phyloP scores from a whole-genome alignment of 2,888 invertebrate species.

The Athalia rosae region DNA sequence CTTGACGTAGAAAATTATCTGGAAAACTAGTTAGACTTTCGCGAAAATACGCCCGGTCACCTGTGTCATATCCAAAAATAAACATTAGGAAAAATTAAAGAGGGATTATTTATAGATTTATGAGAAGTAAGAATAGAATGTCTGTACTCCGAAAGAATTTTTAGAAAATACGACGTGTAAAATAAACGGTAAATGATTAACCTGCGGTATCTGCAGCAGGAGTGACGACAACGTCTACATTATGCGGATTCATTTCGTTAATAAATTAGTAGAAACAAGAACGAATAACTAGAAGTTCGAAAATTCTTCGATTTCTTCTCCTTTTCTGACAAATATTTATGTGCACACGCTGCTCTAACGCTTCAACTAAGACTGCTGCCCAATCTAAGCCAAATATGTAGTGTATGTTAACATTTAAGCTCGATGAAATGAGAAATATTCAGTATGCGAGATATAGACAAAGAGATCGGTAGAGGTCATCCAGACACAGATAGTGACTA shows the following conservation, averaged over 20 bases:
- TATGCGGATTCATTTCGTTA: slow-evolving; percentile 47
- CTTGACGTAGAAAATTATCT: slow-evolving; percentile 53
- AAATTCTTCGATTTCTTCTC: neutral
- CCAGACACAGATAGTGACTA: neutral
- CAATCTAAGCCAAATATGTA: too few species aligned
- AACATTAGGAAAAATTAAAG: too few species aligned
- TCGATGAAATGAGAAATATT: neutral
- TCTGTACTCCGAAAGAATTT: slow-evolving; percentile 36
- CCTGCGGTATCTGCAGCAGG: slow-evolving; percentile 48
- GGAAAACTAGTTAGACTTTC: slow-evolving; percentile 54
- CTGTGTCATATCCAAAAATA: slow-evolving; percentile 47
- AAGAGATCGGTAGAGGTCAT: slow-evolving; percentile 25
- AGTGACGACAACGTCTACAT: slow-evolving; percentile 46
- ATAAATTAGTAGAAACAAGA: neutral
- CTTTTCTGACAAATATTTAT: neutral
- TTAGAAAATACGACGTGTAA: slow-evolving; percentile 28
- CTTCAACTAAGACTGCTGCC: too few species aligned
- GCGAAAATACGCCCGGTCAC: slow-evolving; percentile 55
- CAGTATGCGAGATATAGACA: neutral
- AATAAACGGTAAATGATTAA: neutral
- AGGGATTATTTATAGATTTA: too few species aligned
- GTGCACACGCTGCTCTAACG: too few species aligned
- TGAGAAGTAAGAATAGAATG: too few species aligned
- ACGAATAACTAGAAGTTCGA: neutral
- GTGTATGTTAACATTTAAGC: too few species aligned